These are phyloP conservation scores for Montipora cactus DNA, from an alignment of 64 coral and sea anemone species.

Conservation along the genomic window DNA sequence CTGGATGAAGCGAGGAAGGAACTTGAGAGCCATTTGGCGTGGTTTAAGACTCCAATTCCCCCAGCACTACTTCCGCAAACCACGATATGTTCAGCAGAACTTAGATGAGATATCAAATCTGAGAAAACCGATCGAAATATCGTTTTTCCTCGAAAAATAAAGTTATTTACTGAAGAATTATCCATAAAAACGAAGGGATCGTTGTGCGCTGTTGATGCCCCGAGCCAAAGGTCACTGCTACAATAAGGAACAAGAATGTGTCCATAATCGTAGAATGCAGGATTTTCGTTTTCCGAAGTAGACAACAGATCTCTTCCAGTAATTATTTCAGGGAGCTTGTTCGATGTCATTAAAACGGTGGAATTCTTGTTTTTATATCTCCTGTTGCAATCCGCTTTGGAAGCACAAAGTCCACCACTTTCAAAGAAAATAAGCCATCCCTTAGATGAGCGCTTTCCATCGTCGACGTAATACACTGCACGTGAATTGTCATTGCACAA, in stretches of 20 bases:
- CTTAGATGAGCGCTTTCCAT: not conserved
- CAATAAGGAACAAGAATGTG: slow-evolving; percentile 84
- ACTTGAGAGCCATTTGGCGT: slow-evolving; percentile 51
- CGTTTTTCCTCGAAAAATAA: slow-evolving; percentile 59
- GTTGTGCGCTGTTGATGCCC: slow-evolving; percentile 11
- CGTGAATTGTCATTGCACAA: slow-evolving; percentile 80
- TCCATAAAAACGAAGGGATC: slow-evolving; percentile 50
- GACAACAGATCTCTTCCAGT: slow-evolving; percentile 68
- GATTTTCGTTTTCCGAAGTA: slow-evolving; percentile 32
- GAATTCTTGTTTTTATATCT: slow-evolving; percentile 73
- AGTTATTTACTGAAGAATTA: slow-evolving; percentile 58
- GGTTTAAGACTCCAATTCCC: slow-evolving; percentile 64
- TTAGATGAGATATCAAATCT: slow-evolving; percentile 13
- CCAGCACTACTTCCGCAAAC: slow-evolving; percentile 72
- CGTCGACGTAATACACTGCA: slow-evolving; percentile 52
- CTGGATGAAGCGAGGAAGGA: not conserved
- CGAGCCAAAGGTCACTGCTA: slow-evolving; percentile 82
- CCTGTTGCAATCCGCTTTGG: slow-evolving; percentile 63
- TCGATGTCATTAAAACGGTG: slow-evolving; percentile 67
- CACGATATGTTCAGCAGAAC: slow-evolving; percentile 36
- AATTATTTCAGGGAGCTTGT: slow-evolving; percentile 36
- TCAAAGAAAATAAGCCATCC: slow-evolving; percentile 82
- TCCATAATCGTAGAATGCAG: slow-evolving; percentile 51
- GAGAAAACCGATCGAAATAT: slow-evolving; percentile 70
- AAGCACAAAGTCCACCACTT: slow-evolving; percentile 76